These are phyloP conservation scores for Pandemis heparana DNA, from an alignment of 2,888 invertebrate genomes.

Conservation along the genomic window DNA sequence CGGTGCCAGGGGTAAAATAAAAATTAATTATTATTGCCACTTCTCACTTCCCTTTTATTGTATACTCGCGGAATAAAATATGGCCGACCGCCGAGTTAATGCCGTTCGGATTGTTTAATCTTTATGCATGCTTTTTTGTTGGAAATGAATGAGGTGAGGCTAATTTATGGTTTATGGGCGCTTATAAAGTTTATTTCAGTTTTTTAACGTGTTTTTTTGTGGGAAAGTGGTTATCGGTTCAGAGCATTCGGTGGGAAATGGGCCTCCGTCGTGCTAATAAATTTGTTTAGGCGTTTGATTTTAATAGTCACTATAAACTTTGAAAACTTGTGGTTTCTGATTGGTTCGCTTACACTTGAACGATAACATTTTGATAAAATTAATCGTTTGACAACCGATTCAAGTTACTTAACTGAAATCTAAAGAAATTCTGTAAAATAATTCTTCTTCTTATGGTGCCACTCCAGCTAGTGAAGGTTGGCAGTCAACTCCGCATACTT, in stretches of 20 bases:
- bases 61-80: conserved; percentile 44
- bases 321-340: too few relatives aligned
- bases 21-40: conserved; percentile 51
- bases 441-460: too few relatives aligned
- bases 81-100: conserved; percentile 36
- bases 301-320: too few relatives aligned
- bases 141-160: conserved; percentile 30
- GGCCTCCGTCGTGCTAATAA: not conserved
- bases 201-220: conserved; percentile 23
- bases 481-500: too few relatives aligned
- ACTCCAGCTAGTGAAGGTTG: too few relatives aligned
- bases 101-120: conserved; percentile 40
- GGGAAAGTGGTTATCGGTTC: conserved; percentile 8
- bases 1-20: conserved; percentile 47
- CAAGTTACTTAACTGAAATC: too few relatives aligned
- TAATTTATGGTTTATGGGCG: conserved; percentile 38
- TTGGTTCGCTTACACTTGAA: too few relatives aligned
- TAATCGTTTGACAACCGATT: too few relatives aligned
- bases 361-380: too few relatives aligned
- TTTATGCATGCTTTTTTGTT: conserved; percentile 41
- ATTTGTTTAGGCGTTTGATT: too few relatives aligned
- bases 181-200: conserved; percentile 24
- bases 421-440: too few relatives aligned
- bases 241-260: not conserved
- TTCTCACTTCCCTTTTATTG: conserved; percentile 46